Evolutionary conservation across 2,888 invertebrate genomes (phyloP).

Genomic region (Caenorhabditis wallacei): DNA sequence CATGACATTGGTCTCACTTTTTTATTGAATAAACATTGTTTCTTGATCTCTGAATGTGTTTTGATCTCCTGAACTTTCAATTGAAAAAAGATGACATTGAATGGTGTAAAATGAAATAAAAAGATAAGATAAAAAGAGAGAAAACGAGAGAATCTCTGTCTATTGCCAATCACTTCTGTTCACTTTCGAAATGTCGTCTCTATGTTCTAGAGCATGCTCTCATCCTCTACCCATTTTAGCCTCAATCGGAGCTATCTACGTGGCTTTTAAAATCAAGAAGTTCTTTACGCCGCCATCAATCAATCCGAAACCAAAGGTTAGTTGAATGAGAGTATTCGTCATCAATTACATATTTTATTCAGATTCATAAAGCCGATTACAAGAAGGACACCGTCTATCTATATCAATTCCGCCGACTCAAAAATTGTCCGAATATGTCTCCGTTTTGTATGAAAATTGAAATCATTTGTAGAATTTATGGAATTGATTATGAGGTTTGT

Average conservation of each 20-base stretch:
- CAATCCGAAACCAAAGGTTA: constrained; percentile 36
- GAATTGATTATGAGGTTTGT: constrained; percentile 76
- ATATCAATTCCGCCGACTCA: constrained; percentile 76
- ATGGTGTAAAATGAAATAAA: constrained; percentile 6
- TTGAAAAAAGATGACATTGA: neutral
- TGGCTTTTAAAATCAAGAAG: constrained; percentile 24
- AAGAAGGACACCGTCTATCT: constrained; percentile 78
- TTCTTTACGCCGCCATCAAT: constrained; percentile 41
- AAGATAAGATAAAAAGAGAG: constrained; percentile 18
- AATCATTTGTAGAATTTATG: constrained; percentile 76
- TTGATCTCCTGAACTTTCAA: constrained; percentile 7
- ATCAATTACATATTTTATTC: neutral
- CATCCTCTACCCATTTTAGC: constrained; percentile 16
- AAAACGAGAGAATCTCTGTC: neutral
- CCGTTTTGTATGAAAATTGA: constrained; percentile 81
- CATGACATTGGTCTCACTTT: constrained; percentile 10
- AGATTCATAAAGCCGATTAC: constrained; percentile 63
- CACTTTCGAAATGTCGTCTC: neutral
- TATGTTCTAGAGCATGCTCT: too few relatives aligned
- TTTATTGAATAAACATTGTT: constrained; percentile 12
- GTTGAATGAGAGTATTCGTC: too few relatives aligned
- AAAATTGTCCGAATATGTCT: constrained; percentile 76
- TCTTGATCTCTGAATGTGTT: neutral
- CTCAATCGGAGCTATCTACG: constrained; percentile 15
- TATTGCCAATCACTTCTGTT: too few relatives aligned